These are phyloP conservation scores for Olivierus martensii DNA, from an alignment of 1,140 invertebrate genomes.

Conservation along the genomic window DNA sequence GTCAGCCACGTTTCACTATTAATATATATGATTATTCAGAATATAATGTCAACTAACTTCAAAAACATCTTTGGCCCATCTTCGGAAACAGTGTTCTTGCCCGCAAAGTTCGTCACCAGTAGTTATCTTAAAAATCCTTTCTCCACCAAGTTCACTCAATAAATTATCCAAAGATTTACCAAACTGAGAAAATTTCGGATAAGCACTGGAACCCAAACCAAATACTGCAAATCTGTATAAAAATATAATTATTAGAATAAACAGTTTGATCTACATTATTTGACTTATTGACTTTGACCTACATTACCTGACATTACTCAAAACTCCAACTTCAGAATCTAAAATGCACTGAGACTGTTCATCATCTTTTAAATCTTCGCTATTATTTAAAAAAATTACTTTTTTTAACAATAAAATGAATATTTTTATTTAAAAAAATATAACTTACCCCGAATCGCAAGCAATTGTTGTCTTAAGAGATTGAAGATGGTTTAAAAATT, in stretches of 20 bases:
- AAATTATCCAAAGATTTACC: slow-evolving; percentile 86
- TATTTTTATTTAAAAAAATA: no score
- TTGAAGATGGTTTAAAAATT: no score
- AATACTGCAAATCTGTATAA: slow-evolving; percentile 73
- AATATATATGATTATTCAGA: no score
- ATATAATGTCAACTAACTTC: slow-evolving; percentile 43
- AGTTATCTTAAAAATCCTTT: slow-evolving; percentile 60
- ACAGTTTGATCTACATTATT: no score
- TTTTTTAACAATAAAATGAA: no score
- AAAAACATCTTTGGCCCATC: slow-evolving; percentile 84
- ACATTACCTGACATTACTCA: slow-evolving; percentile 79
- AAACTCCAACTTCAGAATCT: slow-evolving; percentile 49
- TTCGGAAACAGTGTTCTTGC: slow-evolving; percentile 84
- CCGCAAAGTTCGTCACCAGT: slow-evolving; percentile 90
- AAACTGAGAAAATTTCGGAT: slow-evolving; percentile 93
- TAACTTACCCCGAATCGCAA: no score
- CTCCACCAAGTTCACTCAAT: slow-evolving; percentile 74
- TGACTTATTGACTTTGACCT: no score
- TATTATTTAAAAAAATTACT: no score
- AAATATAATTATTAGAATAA: no score
- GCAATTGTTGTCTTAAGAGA: no score
- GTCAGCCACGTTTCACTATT: no score
- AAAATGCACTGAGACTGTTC: neutral
- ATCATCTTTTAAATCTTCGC: no score
- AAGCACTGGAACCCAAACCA: slow-evolving; percentile 84